These are phyloP conservation scores for Epirrita christyi DNA, from an alignment of 2,888 invertebrate genomes.

Conservation along the genomic window DNA sequence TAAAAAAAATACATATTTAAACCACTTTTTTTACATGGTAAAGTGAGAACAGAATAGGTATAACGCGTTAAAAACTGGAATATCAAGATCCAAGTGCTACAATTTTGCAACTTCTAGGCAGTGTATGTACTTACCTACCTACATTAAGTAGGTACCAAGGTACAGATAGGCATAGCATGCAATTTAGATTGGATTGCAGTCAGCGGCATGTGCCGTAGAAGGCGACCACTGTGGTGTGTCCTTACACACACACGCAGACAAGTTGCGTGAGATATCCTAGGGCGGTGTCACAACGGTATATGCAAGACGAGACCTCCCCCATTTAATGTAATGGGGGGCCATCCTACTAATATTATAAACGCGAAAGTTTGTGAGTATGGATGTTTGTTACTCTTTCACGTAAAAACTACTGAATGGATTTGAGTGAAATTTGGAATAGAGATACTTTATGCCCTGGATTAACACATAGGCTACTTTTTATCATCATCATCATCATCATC, in stretches of 20 bases:
- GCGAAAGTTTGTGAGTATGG: too few species aligned
- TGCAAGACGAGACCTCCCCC: too few species aligned
- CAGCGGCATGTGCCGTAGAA: conserved; percentile 47
- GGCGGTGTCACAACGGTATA: conserved; percentile 3
- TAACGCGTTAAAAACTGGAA: conserved; percentile 35
- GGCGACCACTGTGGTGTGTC: conserved; percentile 63
- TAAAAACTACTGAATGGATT: too few species aligned
- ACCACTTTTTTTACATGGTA: conserved; percentile 15
- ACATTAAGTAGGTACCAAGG: background rate
- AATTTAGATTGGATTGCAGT: conserved; percentile 46
- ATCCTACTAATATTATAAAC: too few species aligned
- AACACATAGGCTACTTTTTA: too few species aligned
- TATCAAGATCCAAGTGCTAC: conserved; percentile 34
- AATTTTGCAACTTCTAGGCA: conserved; percentile 28
- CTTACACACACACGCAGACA: conserved; percentile 40
- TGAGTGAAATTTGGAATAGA: too few species aligned
- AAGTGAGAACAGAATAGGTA: conserved; percentile 17
- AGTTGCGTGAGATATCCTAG: conserved; percentile 10
- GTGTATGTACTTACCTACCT: conserved; percentile 14
- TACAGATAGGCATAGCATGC: conserved; percentile 26
- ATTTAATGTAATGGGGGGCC: too few species aligned
- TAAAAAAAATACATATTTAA: background rate
- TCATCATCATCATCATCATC: too few species aligned
- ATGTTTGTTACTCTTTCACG: too few species aligned
- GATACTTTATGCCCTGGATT: too few species aligned